These are phyloP conservation scores for Phoeniculus purpureus DNA, from an alignment of 2,797 vertebrate genomes.

Conservation along the genomic window DNA sequence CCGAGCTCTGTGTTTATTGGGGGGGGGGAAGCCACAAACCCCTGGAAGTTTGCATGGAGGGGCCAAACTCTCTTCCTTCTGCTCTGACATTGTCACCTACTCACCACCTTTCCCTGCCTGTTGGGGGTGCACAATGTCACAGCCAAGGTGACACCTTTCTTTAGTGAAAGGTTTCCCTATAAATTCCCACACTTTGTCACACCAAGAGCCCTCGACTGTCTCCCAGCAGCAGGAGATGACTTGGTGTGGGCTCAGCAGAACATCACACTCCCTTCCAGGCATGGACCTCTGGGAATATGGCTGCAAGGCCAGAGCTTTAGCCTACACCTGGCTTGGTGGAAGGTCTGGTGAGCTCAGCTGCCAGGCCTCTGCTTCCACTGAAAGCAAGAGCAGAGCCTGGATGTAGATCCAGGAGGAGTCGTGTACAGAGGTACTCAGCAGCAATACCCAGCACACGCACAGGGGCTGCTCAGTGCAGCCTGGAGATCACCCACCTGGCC, in stretches of 20 bases:
- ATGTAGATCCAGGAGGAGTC: neutral
- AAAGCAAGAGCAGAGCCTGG: neutral
- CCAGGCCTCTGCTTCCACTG: neutral
- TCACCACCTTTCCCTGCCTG: neutral
- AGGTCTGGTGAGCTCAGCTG: neutral
- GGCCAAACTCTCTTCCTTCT: neutral
- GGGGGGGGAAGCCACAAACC: neutral
- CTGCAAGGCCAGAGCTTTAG: neutral
- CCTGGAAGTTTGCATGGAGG: neutral
- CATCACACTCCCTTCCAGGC: neutral
- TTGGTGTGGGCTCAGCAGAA: fast-evolving
- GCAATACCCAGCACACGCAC: fast-evolving
- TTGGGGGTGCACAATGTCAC: fast-evolving
- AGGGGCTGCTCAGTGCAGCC: neutral
- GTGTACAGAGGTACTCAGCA: neutral
- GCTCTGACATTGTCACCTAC: fast-evolving
- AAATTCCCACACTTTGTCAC: neutral
- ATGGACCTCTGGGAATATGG: fast-evolving
- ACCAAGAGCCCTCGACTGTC: neutral
- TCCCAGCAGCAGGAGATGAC: too few species aligned
- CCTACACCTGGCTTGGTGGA: neutral
- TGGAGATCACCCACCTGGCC: neutral
- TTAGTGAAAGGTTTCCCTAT: neutral
- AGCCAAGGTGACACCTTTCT: neutral
- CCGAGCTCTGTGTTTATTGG: neutral